phyloP scores from a whole-genome alignment of 2,113 vertebrate species.

The Poeciliopsis retropinna region DNA sequence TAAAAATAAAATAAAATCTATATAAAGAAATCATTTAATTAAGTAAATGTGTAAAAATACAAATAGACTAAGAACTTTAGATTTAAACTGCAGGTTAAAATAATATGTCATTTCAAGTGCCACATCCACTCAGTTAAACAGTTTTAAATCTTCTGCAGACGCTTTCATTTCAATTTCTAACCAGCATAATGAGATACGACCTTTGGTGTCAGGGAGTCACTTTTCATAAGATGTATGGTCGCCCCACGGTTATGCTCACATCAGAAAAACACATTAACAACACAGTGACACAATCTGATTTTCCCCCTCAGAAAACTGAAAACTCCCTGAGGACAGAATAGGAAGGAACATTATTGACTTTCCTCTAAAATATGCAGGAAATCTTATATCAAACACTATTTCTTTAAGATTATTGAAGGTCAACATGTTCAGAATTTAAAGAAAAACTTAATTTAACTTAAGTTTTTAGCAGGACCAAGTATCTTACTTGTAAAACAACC shows the following conservation, averaged over 20 bases:
- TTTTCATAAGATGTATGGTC: slow-evolving; percentile 40
- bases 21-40: too few relatives aligned
- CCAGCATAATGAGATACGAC: slow-evolving; percentile 51
- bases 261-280: slow-evolving; percentile 49
- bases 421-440: too few relatives aligned
- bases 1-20: too few relatives aligned
- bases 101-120: background rate
- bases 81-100: background rate
- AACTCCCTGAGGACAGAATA: background rate
- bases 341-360: slow-evolving; percentile 10
- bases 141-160: slow-evolving; percentile 12
- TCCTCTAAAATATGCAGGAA: background rate
- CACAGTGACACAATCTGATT: slow-evolving; percentile 26
- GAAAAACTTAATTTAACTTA: too few relatives aligned
- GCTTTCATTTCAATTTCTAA: slow-evolving; percentile 45
- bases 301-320: slow-evolving; percentile 14
- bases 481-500: too few relatives aligned
- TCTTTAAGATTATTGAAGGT: background rate
- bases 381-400: background rate
- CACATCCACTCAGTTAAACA: background rate
- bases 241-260: slow-evolving; percentile 46
- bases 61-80: too few relatives aligned
- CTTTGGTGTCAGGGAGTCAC: slow-evolving; percentile 56
- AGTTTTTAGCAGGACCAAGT: too few relatives aligned
- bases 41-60: too few relatives aligned